Percentiles rank a stretch among this genome's conserved stretches.
Evolutionary conservation across 2,888 invertebrate species (phyloP).

Genomic region (Cylloceria caligata): DNA sequence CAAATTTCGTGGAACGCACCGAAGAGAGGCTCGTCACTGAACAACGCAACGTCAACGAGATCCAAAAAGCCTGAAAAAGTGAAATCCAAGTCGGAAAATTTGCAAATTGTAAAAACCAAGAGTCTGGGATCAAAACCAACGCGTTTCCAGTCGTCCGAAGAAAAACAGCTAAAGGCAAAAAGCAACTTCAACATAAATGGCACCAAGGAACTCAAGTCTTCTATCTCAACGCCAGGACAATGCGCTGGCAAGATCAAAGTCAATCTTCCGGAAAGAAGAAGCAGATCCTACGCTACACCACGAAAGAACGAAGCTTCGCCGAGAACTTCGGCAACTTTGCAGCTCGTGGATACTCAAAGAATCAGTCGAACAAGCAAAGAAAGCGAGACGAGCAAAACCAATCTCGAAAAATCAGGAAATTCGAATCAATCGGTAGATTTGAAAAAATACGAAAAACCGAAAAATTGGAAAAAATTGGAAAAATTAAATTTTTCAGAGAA

Average conservation of each 20-base stretch:
- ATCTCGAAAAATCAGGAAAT: not conserved
- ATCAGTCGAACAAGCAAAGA: conserved; percentile 2
- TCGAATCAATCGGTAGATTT: not conserved
- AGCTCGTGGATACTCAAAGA: not conserved
- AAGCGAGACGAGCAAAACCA: not conserved
- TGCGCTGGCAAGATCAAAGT: conserved; percentile 17
- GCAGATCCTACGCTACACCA: conserved; percentile 71
- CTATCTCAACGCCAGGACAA: not conserved
- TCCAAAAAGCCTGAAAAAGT: conserved; percentile 1
- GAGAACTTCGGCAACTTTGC: conserved; percentile 8
- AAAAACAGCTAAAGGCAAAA: conserved; percentile 20
- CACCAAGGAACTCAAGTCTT: conserved; percentile 22
- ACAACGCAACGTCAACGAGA: not conserved
- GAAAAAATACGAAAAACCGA: not conserved
- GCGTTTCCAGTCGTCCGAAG: conserved; percentile 28
- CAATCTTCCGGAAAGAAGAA: conserved; percentile 68
- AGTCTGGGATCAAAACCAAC: not conserved
- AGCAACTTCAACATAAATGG: conserved; percentile 41
- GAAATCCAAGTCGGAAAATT: not conserved
- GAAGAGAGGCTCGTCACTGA: conserved; percentile 46
- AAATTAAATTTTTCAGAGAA: conserved; percentile 17
- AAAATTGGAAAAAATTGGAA: conserved; percentile 1
- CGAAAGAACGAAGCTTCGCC: conserved; percentile 64
- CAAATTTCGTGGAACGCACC: conserved; percentile 45
- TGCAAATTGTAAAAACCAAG: not conserved